Conservation (phyloP, 2,797 vertebrate genomes). For the Gouania willdenowi region DNA sequence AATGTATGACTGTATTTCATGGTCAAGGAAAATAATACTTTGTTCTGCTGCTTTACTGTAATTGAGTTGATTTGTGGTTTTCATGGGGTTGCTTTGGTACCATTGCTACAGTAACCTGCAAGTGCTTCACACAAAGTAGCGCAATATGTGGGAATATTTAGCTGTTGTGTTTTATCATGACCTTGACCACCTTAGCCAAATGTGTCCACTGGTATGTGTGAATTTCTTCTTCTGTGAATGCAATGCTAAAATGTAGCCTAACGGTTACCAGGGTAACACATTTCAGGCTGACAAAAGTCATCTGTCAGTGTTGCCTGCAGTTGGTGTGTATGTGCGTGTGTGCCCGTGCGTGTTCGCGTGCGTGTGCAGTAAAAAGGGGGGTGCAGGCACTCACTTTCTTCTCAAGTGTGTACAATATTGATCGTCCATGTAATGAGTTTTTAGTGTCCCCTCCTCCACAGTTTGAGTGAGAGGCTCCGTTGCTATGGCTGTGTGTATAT, state of each 20-base stretch:
- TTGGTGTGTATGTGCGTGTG: slow-evolving; percentile 43
- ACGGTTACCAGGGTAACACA: slow-evolving; percentile 69
- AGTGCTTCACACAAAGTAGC: background rate
- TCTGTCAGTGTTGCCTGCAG: slow-evolving; percentile 52
- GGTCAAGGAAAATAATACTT: too few relatives aligned
- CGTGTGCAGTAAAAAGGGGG: slow-evolving; percentile 2
- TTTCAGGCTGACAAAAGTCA: slow-evolving; percentile 67
- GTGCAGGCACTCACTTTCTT: slow-evolving; percentile 18
- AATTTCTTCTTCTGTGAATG: slow-evolving; percentile 23
- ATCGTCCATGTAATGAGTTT: slow-evolving; percentile 76
- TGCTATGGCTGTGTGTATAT: slow-evolving; percentile 22
- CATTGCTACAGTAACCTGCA: too few relatives aligned
- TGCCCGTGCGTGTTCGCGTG: slow-evolving; percentile 26
- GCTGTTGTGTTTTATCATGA: slow-evolving; percentile 25
- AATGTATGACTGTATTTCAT: too few relatives aligned
- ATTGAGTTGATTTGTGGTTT: too few relatives aligned
- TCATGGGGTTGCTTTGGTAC: too few relatives aligned
- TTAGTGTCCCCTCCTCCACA: slow-evolving; percentile 67
- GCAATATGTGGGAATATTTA: slow-evolving; percentile 18
- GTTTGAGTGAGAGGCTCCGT: slow-evolving; percentile 49
- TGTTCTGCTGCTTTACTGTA: too few relatives aligned
- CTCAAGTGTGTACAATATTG: slow-evolving; percentile 70
- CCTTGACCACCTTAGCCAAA: slow-evolving; percentile 39
- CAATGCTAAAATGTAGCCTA: slow-evolving; percentile 52
- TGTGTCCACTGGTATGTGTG: slow-evolving; percentile 1